Conservation (phyloP, 1,140 invertebrate genomes). For the Cyphomyrmex costatus region DNA sequence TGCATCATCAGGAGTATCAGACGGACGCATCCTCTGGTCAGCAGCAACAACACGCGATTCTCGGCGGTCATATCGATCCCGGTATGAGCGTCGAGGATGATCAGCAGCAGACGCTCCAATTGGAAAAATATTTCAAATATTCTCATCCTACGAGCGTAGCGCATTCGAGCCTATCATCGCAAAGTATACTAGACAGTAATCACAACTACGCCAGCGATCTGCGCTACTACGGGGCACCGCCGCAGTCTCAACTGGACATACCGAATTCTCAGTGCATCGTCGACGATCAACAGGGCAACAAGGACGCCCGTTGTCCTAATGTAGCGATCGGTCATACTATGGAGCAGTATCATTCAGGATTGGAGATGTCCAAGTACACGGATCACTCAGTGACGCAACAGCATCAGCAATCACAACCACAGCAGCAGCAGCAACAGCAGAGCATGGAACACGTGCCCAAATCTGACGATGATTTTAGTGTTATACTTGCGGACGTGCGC, state of each 20-base stretch:
- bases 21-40: slow-evolving; percentile 68
- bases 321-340: slow-evolving; percentile 79
- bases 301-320: slow-evolving; percentile 80
- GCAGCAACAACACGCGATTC: slow-evolving; percentile 76
- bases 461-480: slow-evolving; percentile 93
- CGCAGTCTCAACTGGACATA: slow-evolving; percentile 82
- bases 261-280: slow-evolving; percentile 83
- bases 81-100: slow-evolving; percentile 81
- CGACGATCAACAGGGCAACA: slow-evolving; percentile 77
- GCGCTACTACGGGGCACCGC: slow-evolving; percentile 82
- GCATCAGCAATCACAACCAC: slow-evolving; percentile 85
- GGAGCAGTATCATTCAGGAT: slow-evolving; percentile 83
- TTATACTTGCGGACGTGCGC: slow-evolving; percentile 93
- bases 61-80: slow-evolving; percentile 80
- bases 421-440: slow-evolving; percentile 79
- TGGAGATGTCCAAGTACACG: slow-evolving; percentile 83
- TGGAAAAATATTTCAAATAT: slow-evolving; percentile 87
- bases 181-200: slow-evolving; percentile 85
- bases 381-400: slow-evolving; percentile 86
- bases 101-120: slow-evolving; percentile 83
- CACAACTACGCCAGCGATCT: slow-evolving; percentile 87
- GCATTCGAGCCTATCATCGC: slow-evolving; percentile 82
- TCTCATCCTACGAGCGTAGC: slow-evolving; percentile 81
- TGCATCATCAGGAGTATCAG: slow-evolving; percentile 85
- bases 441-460: slow-evolving; percentile 87